Evolutionary conservation across 2,797 vertebrate species (phyloP).

Genomic region (Lepilemur ruficaudatus): DNA sequence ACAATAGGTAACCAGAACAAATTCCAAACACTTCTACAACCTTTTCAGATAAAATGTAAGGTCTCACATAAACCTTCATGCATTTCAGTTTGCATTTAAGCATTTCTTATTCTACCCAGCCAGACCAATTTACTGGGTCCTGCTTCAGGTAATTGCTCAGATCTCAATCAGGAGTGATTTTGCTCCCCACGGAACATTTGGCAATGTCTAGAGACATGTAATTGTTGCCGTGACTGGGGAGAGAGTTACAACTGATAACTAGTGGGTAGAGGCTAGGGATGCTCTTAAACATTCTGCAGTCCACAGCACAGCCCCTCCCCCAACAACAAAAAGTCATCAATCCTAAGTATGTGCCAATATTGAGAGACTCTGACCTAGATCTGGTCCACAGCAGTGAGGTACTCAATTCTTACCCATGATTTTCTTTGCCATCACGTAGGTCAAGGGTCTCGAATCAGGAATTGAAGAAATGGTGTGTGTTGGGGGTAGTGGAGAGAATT

Average conservation of each 20-base stretch:
- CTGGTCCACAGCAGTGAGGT: not conserved
- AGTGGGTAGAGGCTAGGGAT: not conserved
- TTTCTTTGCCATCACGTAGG: not conserved
- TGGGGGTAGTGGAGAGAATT: not conserved
- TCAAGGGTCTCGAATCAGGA: not conserved
- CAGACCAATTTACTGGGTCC: not conserved
- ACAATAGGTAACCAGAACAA: slow-evolving; percentile 12
- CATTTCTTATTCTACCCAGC: not conserved
- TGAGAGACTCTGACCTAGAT: not conserved
- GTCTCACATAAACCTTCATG: not conserved
- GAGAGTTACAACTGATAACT: not conserved
- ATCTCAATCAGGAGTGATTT: not conserved
- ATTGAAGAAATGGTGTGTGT: not conserved
- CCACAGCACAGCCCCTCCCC: not conserved
- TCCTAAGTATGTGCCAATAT: not conserved
- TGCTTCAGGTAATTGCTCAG: not conserved
- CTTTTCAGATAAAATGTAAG: slow-evolving; percentile 19
- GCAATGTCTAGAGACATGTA: not conserved
- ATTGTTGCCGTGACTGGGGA: not conserved
- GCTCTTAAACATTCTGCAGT: not conserved
- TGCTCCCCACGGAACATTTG: not conserved
- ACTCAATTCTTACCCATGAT: not conserved
- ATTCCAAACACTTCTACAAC: not conserved
- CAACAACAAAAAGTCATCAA: not conserved
- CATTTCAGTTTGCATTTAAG: slow-evolving; percentile 22